Evolutionary conservation across 2,888 invertebrate species (phyloP).

Genomic region (Ennomos fuscantarius): DNA sequence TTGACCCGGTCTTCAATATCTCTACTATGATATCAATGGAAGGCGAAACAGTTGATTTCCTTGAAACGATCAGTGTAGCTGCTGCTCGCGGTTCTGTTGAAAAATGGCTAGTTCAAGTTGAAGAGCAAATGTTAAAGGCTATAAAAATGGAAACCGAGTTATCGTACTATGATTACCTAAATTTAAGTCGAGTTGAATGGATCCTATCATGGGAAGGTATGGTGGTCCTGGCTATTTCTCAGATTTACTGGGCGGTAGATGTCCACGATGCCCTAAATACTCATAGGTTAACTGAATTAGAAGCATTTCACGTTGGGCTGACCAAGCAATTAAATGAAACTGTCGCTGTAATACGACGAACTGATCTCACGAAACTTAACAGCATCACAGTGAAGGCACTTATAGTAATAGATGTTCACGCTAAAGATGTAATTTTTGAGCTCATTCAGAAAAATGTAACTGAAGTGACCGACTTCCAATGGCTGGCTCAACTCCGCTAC

Average conservation of each 20-base stretch:
- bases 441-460: constrained; percentile 86
- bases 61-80: constrained; percentile 86
- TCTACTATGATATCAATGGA: constrained; percentile 91
- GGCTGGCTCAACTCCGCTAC: constrained; percentile 93
- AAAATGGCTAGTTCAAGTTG: constrained; percentile 93
- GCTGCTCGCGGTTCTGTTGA: constrained; percentile 93
- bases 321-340: constrained; percentile 89
- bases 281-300: constrained; percentile 82
- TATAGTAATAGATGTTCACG: constrained; percentile 94
- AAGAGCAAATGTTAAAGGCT: constrained; percentile 91
- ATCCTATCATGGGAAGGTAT: constrained; percentile 92
- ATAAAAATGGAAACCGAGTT: constrained; percentile 88
- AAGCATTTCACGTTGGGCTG: constrained; percentile 83
- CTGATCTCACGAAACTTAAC: constrained; percentile 88
- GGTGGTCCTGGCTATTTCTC: constrained; percentile 91
- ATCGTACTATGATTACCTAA: constrained; percentile 88
- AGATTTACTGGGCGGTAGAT: constrained; percentile 93
- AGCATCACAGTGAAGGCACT: constrained; percentile 92
- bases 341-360: constrained; percentile 89
- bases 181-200: constrained; percentile 87
- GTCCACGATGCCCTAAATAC: constrained; percentile 89
- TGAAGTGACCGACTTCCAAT: constrained; percentile 92
- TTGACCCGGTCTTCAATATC: constrained; percentile 90
- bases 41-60: constrained; percentile 88
- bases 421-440: constrained; percentile 91